phyloP scores from a whole-genome alignment of 37 sponge, comb jelly and placozoan species.

The Haliclona indistincta region DNA sequence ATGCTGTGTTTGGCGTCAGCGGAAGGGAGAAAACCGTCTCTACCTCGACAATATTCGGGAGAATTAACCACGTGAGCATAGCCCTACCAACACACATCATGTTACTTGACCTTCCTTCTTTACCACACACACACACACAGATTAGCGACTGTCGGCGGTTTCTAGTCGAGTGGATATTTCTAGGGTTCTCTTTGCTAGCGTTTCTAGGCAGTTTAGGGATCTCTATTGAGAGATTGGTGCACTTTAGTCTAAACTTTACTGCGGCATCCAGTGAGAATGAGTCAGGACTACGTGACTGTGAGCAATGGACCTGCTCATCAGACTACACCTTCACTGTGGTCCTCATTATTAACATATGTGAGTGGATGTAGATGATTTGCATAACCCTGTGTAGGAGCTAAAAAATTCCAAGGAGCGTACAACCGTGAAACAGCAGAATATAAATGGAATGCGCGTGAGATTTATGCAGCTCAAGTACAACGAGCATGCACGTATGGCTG shows the following conservation, averaged over 20 bases:
- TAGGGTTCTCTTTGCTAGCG: constrained; percentile 26
- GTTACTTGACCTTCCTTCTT: neutral
- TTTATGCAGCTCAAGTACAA: no score
- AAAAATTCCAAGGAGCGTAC: no score
- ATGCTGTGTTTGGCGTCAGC: no score
- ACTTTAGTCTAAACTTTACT: neutral
- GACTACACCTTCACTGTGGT: constrained; percentile 43
- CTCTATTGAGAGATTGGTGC: constrained; percentile 41
- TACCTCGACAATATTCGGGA: no score
- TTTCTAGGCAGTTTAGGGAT: constrained; percentile 31
- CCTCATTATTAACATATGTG: constrained; percentile 34
- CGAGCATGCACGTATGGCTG: no score
- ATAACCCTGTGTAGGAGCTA: no score
- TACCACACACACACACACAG: no score
- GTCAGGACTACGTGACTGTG: neutral
- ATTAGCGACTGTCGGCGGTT: constrained; percentile 38
- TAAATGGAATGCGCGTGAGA: no score
- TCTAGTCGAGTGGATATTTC: constrained; percentile 54
- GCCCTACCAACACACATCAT: neutral
- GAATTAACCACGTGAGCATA: neutral
- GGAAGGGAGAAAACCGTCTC: no score
- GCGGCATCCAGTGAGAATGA: neutral
- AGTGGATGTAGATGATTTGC: no score
- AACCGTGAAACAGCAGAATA: no score
- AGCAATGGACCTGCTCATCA: constrained; percentile 28